These are phyloP conservation scores for Metopia argyrocephala DNA, from an alignment of 2,888 invertebrate species.

Conservation along the genomic window DNA sequence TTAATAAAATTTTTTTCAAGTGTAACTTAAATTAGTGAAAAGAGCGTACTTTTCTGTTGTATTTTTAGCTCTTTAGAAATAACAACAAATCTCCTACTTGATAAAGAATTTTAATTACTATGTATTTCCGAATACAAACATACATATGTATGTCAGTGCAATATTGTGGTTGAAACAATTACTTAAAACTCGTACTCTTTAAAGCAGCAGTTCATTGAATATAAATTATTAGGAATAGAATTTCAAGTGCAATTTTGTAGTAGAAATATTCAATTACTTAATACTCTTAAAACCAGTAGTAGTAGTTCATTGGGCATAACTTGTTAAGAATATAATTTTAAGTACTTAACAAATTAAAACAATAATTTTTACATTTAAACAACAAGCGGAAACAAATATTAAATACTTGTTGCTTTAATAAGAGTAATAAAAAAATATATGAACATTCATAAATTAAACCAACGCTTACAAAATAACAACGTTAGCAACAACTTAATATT, in stretches of 20 bases:
- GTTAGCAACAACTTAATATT: not conserved
- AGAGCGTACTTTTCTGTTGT: constrained; percentile 10
- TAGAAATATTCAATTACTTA: not conserved
- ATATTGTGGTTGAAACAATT: not conserved
- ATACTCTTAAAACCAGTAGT: not conserved
- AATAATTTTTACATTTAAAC: not conserved
- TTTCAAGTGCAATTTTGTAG: not conserved
- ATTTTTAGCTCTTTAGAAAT: constrained; percentile 10
- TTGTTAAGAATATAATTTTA: not conserved
- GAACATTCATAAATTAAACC: not conserved
- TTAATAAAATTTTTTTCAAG: not conserved
- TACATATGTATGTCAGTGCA: not conserved
- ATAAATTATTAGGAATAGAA: no score
- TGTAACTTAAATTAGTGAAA: not conserved
- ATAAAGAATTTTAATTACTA: constrained; percentile 20
- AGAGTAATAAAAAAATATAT: not conserved
- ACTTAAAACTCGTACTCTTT: no score
- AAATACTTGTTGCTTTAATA: not conserved
- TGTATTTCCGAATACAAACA: no score
- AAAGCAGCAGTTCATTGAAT: constrained; percentile 1
- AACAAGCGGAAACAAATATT: constrained; percentile 32
- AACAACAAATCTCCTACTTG: not conserved
- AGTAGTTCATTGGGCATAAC: no score
- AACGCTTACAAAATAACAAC: not conserved
- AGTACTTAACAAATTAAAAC: not conserved